phyloP scores from a whole-genome alignment of 2,888 invertebrate species.

The Caenorhabditis angaria region DNA sequence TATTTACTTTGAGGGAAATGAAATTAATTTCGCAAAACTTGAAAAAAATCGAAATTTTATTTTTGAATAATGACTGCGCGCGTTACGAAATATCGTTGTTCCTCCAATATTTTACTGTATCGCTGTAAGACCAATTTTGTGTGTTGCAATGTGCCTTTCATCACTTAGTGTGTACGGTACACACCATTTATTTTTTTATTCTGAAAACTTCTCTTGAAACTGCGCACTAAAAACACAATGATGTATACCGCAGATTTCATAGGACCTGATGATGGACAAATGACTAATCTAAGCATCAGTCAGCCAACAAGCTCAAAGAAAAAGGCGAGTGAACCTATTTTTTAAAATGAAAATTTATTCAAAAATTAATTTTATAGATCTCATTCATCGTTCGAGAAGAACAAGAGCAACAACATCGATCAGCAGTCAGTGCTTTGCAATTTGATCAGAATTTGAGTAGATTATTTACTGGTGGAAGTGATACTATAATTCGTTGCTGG shows the following conservation, averaged over 20 bases:
- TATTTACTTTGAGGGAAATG: too few species aligned
- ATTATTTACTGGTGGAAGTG: constrained; percentile 93
- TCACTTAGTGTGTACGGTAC: too few species aligned
- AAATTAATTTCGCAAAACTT: too few species aligned
- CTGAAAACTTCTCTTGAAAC: too few species aligned
- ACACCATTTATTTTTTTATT: too few species aligned
- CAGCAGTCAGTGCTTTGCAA: constrained; percentile 94
- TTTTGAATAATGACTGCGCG: too few species aligned
- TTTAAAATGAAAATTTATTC: neutral
- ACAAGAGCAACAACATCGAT: constrained; percentile 90
- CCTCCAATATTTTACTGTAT: too few species aligned
- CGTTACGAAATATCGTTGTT: too few species aligned
- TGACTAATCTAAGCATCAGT: neutral
- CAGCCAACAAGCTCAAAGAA: neutral
- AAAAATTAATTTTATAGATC: neutral
- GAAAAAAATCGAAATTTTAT: too few species aligned
- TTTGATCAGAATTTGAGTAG: constrained; percentile 86
- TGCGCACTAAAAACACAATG: too few species aligned
- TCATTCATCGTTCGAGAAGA: constrained; percentile 88
- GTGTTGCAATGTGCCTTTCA: too few species aligned
- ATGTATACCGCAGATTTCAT: neutral
- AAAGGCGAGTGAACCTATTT: neutral
- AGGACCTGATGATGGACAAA: neutral
- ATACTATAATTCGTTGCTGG: constrained; percentile 88
- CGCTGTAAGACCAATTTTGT: too few species aligned